Percentiles rank a stretch among this genome's conserved stretches.
Evolutionary conservation across 2,113 vertebrate species (phyloP).

Genomic region (Prolemur simus): DNA sequence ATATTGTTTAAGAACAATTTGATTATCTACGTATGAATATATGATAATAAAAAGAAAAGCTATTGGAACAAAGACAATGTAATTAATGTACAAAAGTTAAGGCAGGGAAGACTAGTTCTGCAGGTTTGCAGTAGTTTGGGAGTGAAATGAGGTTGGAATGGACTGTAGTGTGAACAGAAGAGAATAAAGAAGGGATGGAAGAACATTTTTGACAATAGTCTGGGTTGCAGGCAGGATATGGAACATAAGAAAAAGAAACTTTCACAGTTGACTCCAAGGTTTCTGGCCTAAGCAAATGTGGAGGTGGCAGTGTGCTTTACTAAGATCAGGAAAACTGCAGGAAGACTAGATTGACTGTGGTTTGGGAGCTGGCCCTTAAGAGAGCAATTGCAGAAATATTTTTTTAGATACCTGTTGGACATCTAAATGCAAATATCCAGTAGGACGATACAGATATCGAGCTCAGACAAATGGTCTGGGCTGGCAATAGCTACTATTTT

Average conservation of each 20-base stretch:
- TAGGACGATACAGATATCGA: not conserved
- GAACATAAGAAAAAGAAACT: not conserved
- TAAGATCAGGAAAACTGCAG: not conserved
- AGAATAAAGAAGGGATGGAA: not conserved
- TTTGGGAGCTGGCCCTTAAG: not conserved
- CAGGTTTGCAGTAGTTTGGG: not conserved
- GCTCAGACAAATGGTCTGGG: not conserved
- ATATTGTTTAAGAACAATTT: not conserved
- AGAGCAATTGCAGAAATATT: not conserved
- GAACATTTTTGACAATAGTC: not conserved
- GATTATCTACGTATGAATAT: not conserved
- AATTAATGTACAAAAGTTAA: not conserved
- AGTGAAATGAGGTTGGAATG: not conserved
- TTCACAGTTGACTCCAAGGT: no score
- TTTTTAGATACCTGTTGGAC: not conserved
- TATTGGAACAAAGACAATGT: not conserved
- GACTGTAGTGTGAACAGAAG: not conserved
- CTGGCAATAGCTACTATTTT: not conserved
- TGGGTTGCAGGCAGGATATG: not conserved
- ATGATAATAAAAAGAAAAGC: not conserved
- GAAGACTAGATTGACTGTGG: not conserved
- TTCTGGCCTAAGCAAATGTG: not conserved
- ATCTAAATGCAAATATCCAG: not conserved
- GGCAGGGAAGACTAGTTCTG: not conserved
- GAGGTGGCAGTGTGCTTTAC: not conserved